Evolutionary conservation across 2,113 vertebrate genomes (phyloP), one percentile per base, ranked within the genome.

Genomic region (Nannobrachium achirus): DNA sequence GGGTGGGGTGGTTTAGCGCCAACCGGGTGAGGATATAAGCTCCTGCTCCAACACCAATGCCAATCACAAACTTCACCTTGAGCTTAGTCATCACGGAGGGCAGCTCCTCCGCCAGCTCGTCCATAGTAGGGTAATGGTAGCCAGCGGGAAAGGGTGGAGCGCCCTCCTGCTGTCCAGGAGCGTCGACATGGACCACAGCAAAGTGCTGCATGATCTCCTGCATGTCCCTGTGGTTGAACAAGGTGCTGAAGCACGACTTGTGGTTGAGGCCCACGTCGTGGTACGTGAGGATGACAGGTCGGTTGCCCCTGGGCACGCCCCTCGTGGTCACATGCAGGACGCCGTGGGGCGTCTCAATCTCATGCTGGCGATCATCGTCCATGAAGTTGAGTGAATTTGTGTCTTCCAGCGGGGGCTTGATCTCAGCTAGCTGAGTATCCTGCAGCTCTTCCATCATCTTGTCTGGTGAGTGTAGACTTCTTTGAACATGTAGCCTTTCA

Each of bases 211-310:
- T 98, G 84, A 98, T 96, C 75, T 99, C 96, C 68, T 95, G 94
- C 96, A 98, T 99, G 84, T 98, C 97, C 79, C 97, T 97, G 0
- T 94, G 98, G 92, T 99, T 98, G 86, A 96, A 96, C 84, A 96
- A 94, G 0, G 94, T 91, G 0, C 95, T 96, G 88, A 95, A 96
- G 87, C 95, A 96, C 59, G 95, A 96, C 76, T 96, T 96, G 81
- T 96, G 96, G 87, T 98, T 99, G 45, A 99, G 95, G 76, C 97
- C 97, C 49, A 99, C 95, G 89, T 98, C 97, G 61, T 98, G 97
- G 88, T 96, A 99, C 6, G 97, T 98, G 76, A 99, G 93, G 89
- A 99, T 96, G 71, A 96, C 94, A 3, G 97, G 97, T 85, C 95
- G 93, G 91, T 95, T 99, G 79, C 95, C 95, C 79, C 94, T 98